Conservation (phyloP, 2,888 invertebrate species). For the Dicyrtomina minuta region DNA sequence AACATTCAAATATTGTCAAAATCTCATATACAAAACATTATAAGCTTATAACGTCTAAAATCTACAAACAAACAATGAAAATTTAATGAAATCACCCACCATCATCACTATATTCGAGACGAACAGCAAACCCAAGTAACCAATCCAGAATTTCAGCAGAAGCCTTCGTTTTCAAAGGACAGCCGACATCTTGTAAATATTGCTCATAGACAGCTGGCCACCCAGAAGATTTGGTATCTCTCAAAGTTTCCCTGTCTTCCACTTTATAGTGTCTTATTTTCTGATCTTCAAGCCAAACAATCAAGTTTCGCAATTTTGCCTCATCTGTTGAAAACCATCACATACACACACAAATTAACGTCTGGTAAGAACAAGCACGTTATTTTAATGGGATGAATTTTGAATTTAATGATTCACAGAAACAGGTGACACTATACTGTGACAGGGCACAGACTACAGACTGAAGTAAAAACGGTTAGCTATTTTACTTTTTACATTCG, state of each 20-base stretch:
- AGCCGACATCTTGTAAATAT: slow-evolving; percentile 69
- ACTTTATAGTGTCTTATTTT: slow-evolving; percentile 85
- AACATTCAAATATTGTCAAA: neutral
- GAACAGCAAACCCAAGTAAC: slow-evolving; percentile 79
- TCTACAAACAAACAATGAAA: neutral
- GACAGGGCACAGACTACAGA: neutral
- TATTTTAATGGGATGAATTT: no score
- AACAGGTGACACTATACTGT: no score
- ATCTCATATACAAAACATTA: neutral
- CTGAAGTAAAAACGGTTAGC: neutral
- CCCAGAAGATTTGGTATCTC: slow-evolving; percentile 65
- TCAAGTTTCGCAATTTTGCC: slow-evolving; percentile 73
- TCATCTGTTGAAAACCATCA: slow-evolving; percentile 69
- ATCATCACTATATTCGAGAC: slow-evolving; percentile 79
- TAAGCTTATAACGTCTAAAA: neutral
- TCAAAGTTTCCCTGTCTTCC: slow-evolving; percentile 73
- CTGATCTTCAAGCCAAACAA: slow-evolving; percentile 91
- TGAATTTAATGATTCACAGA: no score
- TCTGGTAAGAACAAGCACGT: no score
- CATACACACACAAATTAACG: neutral
- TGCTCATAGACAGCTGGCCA: slow-evolving; percentile 73
- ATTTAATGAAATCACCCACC: slow-evolving; percentile 59
- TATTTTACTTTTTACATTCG: no score
- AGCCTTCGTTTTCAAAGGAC: slow-evolving; percentile 64
- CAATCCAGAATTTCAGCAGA: slow-evolving; percentile 76